A percentile compares a stretch with the other conserved stretches of the same genome.
These are phyloP conservation scores for Drosophila suboccidentalis DNA, from an alignment of 2,888 invertebrate species.

Conservation along the genomic window DNA sequence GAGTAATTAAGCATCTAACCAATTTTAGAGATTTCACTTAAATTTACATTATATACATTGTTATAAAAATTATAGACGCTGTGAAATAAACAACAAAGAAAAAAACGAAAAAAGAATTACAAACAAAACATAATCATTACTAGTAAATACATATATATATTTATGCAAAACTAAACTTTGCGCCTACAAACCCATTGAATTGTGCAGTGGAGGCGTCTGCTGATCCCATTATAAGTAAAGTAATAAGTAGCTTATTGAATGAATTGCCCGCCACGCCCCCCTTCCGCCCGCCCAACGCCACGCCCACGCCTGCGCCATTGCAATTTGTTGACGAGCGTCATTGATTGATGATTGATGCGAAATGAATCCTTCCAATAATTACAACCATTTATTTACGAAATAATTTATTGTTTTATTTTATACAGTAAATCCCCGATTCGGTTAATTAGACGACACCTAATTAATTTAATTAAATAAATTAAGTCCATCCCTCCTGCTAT, in stretches of 20 bases:
- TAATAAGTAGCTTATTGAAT: constrained; percentile 19
- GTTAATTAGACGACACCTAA: constrained; percentile 77
- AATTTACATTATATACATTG: constrained; percentile 67
- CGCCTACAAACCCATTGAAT: constrained; percentile 59
- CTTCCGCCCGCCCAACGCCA: constrained; percentile 2
- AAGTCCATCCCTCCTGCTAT: constrained; percentile 81
- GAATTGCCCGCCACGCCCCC: constrained; percentile 11
- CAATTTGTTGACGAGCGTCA: constrained; percentile 48
- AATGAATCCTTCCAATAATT: constrained; percentile 26
- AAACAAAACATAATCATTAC: constrained; percentile 57
- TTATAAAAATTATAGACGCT: constrained; percentile 73
- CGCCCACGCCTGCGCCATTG: constrained; percentile 19
- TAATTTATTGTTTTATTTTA: constrained; percentile 72
- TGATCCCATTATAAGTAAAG: constrained; percentile 21
- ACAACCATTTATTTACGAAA: constrained; percentile 29
- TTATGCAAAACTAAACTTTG: constrained; percentile 67
- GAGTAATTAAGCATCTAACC: constrained; percentile 52
- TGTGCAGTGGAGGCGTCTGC: constrained; percentile 54
- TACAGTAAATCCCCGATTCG: constrained; percentile 80
- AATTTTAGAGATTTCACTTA: constrained; percentile 56
- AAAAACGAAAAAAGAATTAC: constrained; percentile 31
- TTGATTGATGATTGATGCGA: constrained; percentile 9
- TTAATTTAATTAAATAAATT: constrained; percentile 73
- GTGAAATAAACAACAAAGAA: constrained; percentile 71
- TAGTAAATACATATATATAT: constrained; percentile 17